Evolutionary conservation across 2,797 vertebrate genomes (phyloP).

Genomic region (Phalanger gymnotis): DNA sequence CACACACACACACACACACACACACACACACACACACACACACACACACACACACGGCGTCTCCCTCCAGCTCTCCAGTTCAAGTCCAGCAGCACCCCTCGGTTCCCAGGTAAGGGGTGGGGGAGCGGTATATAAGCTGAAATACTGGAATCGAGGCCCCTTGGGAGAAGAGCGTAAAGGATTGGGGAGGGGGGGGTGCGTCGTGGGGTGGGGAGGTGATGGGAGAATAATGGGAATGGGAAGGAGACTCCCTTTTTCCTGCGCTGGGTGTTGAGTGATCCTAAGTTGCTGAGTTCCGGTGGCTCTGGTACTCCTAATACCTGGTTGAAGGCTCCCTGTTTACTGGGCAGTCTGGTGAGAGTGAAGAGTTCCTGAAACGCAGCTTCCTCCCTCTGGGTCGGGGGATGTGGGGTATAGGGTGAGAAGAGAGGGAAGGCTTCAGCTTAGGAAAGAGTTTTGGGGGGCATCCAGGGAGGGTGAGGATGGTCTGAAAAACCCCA

Average conservation of each 20-base stretch:
- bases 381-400: neutral
- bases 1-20: neutral
- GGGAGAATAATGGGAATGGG: conserved; percentile 33
- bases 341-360: neutral
- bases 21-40: neutral
- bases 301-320: conserved; percentile 14
- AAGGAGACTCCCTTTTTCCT: conserved; percentile 65
- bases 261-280: conserved; percentile 31
- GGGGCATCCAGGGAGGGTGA: neutral
- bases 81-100: neutral
- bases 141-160: neutral
- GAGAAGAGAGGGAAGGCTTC: neutral
- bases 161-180: neutral
- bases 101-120: conserved; percentile 63
- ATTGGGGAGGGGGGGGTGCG: neutral
- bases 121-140: neutral
- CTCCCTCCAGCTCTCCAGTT: neutral
- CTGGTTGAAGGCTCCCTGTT: conserved; percentile 18
- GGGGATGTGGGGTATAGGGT: neutral
- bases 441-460: neutral
- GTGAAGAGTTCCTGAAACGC: neutral
- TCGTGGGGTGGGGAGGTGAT: conserved; percentile 43
- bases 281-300: conserved; percentile 49
- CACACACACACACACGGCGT: neutral
- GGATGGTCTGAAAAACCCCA: neutral